phyloP scores from a whole-genome alignment of 2,797 vertebrate species.

The Alauda arvensis region DNA sequence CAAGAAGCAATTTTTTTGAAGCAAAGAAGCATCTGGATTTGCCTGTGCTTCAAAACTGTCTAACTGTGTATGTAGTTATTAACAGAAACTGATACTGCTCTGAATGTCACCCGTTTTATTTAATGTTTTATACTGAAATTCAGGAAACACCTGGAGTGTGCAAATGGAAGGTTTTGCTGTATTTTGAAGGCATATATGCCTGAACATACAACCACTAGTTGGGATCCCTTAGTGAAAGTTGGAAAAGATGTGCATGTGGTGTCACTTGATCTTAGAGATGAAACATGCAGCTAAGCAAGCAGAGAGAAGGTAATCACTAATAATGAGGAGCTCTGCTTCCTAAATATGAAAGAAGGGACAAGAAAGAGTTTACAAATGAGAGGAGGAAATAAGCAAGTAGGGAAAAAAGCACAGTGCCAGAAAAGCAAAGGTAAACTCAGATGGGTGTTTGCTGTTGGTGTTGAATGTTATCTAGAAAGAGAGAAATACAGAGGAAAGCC shows the following conservation, averaged over 20 bases:
- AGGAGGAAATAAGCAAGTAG: not conserved
- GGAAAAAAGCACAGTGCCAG: not conserved
- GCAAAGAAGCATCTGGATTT: not conserved
- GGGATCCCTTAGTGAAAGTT: not conserved
- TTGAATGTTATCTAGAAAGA: not conserved
- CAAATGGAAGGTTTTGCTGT: not conserved
- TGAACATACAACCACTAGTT: not conserved
- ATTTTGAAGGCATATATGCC: not conserved
- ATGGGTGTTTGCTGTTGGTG: not conserved
- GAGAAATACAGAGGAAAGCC: not conserved
- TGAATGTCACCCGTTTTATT: not conserved
- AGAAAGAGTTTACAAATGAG: not conserved
- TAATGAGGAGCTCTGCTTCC: not conserved
- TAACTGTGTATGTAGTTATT: not conserved
- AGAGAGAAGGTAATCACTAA: not conserved
- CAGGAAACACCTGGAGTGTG: not conserved
- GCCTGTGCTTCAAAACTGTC: not conserved
- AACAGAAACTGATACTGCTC: not conserved
- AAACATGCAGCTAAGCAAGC: not conserved
- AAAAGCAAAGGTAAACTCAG: not conserved
- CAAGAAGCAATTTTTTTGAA: not conserved
- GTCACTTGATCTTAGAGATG: not conserved
- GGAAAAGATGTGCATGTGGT: not conserved
- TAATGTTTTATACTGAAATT: not conserved
- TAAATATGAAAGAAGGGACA: not conserved